Evolutionary conservation across 2,113 vertebrate species (phyloP).

Genomic region (Pipa parva): DNA sequence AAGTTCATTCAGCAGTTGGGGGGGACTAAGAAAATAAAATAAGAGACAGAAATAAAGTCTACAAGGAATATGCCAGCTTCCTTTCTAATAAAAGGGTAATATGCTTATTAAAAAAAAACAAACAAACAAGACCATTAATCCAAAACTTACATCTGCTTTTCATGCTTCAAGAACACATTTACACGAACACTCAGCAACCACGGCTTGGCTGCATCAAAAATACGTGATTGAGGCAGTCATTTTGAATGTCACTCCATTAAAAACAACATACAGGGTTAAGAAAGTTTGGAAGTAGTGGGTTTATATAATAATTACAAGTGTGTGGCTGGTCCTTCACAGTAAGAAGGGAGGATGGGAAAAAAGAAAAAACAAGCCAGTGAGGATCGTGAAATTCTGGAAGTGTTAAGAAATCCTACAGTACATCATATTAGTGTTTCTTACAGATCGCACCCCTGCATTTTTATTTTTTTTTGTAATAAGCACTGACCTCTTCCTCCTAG

Average conservation of each 20-base stretch:
- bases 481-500: not conserved
- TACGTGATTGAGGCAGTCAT: constrained; percentile 12
- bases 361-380: not conserved
- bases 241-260: not conserved
- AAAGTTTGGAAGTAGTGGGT: not conserved
- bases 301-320: not conserved
- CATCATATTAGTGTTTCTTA: not conserved
- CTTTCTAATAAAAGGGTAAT: not conserved
- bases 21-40: not conserved
- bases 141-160: constrained; percentile 10
- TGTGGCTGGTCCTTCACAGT: not conserved
- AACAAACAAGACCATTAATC: not conserved
- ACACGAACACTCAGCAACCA: constrained; percentile 31
- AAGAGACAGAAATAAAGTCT: not conserved
- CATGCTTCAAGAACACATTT: constrained; percentile 25
- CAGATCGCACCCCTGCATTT: not conserved
- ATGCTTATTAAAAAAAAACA: not conserved
- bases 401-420: not conserved
- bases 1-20: not conserved
- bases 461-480: constrained; percentile 1
- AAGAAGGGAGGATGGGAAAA: not conserved
- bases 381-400: not conserved
- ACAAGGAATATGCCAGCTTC: constrained; percentile 8
- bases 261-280: not conserved
- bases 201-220: constrained; percentile 25